phyloP scores from a whole-genome alignment of 2,888 invertebrate genomes.

The Drosophila picticornis region DNA sequence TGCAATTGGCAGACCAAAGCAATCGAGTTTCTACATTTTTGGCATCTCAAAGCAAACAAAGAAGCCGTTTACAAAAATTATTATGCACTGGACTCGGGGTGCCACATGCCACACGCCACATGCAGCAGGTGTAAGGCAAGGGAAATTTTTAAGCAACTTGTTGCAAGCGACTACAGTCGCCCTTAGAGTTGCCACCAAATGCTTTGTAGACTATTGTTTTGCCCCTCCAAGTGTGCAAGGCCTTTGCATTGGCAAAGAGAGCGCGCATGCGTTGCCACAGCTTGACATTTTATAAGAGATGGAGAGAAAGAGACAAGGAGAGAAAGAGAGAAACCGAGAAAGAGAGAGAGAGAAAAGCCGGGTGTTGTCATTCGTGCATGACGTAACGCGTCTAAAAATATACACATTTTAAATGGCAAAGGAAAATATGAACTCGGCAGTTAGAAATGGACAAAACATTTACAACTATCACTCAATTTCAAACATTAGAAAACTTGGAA shows the following conservation, averaged over 20 bases:
- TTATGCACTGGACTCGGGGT: neutral
- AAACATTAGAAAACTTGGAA: neutral
- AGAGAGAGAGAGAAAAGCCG: conserved; percentile 39
- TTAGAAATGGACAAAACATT: neutral
- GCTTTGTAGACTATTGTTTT: conserved; percentile 33
- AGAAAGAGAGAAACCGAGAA: conserved; percentile 2
- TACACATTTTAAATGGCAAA: neutral
- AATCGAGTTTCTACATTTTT: conserved; percentile 10
- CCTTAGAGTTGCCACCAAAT: conserved; percentile 18
- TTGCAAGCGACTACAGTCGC: conserved; percentile 55
- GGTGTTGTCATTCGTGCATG: conserved; percentile 72
- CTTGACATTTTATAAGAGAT: conserved; percentile 17
- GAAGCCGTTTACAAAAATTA: conserved; percentile 16
- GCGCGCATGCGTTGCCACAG: conserved; percentile 57
- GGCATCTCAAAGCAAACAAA: conserved; percentile 4
- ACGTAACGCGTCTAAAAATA: conserved; percentile 66
- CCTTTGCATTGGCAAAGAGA: neutral
- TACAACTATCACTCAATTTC: neutral
- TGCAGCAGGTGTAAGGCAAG: conserved; percentile 8
- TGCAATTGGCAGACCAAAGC: conserved; percentile 41
- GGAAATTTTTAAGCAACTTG: conserved; percentile 62
- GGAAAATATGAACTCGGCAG: neutral
- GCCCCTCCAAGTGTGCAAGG: conserved; percentile 14
- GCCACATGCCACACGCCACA: conserved; percentile 8
- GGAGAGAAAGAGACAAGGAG: conserved; percentile 2